Percentiles rank a stretch among this genome's conserved stretches.
phyloP scores from a whole-genome alignment of 2,888 invertebrate genomes.

The Himalopsyche tibetana region DNA sequence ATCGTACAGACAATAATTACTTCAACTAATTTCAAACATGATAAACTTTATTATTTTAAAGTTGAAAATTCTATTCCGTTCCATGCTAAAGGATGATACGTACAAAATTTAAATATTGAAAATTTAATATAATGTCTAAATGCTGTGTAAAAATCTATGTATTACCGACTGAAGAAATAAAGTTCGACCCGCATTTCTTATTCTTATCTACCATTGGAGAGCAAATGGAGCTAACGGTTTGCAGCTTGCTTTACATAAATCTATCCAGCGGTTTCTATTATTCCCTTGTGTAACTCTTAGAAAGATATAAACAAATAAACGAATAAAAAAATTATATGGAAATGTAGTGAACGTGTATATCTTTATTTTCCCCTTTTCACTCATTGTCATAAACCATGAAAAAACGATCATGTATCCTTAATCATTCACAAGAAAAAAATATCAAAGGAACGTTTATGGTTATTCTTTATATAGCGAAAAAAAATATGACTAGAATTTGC shows the following conservation, averaged over 20 bases:
- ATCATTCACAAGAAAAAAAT: background rate
- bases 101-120: background rate
- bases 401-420: background rate
- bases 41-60: too few species aligned
- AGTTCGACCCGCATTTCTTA: slow-evolving; percentile 41
- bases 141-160: background rate
- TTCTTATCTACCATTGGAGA: slow-evolving; percentile 41
- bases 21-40: too few species aligned
- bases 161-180: slow-evolving; percentile 9
- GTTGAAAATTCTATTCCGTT: background rate
- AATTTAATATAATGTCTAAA: background rate
- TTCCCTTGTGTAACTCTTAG: slow-evolving; percentile 55
- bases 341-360: slow-evolving; percentile 10
- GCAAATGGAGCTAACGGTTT: slow-evolving; percentile 41
- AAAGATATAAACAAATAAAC: slow-evolving; percentile 36
- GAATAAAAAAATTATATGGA: slow-evolving; percentile 55
- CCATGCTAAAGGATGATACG: background rate
- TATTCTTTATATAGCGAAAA: background rate
- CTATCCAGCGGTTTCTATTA: slow-evolving; percentile 56
- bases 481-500: background rate
- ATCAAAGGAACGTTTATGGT: slow-evolving; percentile 7
- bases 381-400: background rate
- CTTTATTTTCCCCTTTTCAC: background rate
- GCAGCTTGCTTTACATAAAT: slow-evolving; percentile 59
- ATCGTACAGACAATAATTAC: too few species aligned